Base-by-base conservation (phyloP, 2,888 invertebrate species). In the Chromoteleia sp. region DNA sequence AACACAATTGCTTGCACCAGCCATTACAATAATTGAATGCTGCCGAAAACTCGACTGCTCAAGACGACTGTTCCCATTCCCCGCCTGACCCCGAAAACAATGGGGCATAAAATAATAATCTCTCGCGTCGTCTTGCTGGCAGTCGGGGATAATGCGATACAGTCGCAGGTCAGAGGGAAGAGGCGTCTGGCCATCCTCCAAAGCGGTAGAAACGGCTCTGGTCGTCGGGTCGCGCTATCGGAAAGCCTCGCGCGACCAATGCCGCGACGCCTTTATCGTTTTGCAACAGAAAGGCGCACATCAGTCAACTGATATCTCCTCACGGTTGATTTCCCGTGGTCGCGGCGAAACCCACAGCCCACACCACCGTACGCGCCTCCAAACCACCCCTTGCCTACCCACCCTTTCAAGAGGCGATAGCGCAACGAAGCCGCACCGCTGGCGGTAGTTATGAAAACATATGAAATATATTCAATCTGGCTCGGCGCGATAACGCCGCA, bases 281-380 rank as follows among this genome's bases (percentile, higher is more conserved):
- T 91, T 91, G 91, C 91, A 91, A 91, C 91, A 91, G 91, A 91
- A 91, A 91, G 90, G 91, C 89, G 91, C 91, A 90, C 91, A 92
- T 92, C 91, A 92, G 91, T 91, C 91, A 91, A 90, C 89, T 89
- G 90, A 89, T 92, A 92, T 92, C 91, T 91, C 90, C 91, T 91
- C 91, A 92, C 92, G 92, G 89, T 92, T 92, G 92, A 92, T 92
- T 92, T 92, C 92, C 92, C 92, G 91, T 91, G 90, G 92, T 86
- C 91, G 89, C 89, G 86, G 87, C 85, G 86, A 83, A 86, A 84
- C 85, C 82, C 86, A 71, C 84, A 74, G 65, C 61, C 45, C 71
- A 71, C 41, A 78, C 76, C 74, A 61, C 39, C 48, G 45, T 19
- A 14, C 68, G 58, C 61, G 68, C 79, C 79, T 73, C 76, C 70